Base-by-base conservation (phyloP, 1,140 invertebrate genomes). In the Ceratosolen solmsi region DNA sequence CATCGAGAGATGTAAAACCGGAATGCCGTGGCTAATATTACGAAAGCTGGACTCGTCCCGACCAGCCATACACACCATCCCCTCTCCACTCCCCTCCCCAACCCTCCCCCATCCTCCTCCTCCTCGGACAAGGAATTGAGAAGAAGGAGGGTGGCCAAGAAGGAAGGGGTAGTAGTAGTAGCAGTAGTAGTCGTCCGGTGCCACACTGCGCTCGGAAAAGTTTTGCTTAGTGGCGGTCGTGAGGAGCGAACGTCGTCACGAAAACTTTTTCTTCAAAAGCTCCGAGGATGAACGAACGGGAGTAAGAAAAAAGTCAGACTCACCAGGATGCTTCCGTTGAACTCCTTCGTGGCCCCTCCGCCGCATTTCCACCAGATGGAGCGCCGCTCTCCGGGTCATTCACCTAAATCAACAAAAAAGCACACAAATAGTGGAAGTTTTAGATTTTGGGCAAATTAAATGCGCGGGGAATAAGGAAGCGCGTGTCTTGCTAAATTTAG, bases 361-460 rank as follows among this genome's bases (percentile, higher is more conserved):
- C n/a, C 0, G 30, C 22, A 15, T 60, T 60, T 25, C 41, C 41
- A 33, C 49, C 49, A 33, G 71, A 27, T 36, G 72, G 22, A n/a
- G 54, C 33, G 25, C 49, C 38, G 75, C 86, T 88, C 82, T 90
- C 90, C n/a, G 90, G 90, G 82, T 90, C 90, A 75, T 88, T 91
- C 54, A 91, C 89, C 90, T 91, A 49, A 38, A 78, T 51, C 56
- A 70, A 79, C 75, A 78, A 30, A 33, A 8, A 11, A 20, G 17
- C 41, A 27, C n/a, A 41, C 11, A 9, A 38, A n/a, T 27, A 27
- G 38, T 60, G 17, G n/a, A 0, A 27, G 49, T 25, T 56, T 36
- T 7, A 38, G 36, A 80, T 73, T 70, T 63, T 33, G 13, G 25
- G 58, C 60, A 76, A 81, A 81, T 81, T 81, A 81, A 81, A 70